Evolutionary conservation across 2,797 vertebrate species (phyloP), one percentile per base, ranked within the genome.

Genomic region (Enoplosus armatus): DNA sequence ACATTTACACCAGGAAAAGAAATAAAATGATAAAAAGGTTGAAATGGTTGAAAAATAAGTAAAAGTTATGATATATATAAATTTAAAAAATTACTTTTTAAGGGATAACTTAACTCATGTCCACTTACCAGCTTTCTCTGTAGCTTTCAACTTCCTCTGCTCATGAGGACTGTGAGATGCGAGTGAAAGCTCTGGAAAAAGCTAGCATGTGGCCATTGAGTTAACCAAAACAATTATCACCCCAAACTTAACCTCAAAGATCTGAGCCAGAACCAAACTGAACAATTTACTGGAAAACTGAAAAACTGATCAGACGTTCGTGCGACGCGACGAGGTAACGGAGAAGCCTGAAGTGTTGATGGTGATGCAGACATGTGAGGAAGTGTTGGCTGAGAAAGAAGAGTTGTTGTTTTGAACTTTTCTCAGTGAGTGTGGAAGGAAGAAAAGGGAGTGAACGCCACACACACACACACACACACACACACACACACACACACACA

Each of bases 401-500:
- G 26, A 70, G 15, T 14, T 62, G 64, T 77, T 81, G 76, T 75
- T 80, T 75, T 79, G 4, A 60, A 47, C 63, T 29, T 73, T 83
- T 82, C 61, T 75, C 37, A 50, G 37, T 29, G 47, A 66, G 58
- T 60, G 80, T 83, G 78, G 73, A 84, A 78, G 78, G 61, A 80
- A 24, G 14, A 79, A 37, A 69, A 37, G 61, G 75, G 66, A 83
- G 76, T 72, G 72, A 55, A 48, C 24, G 24, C 14, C 61, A 50
- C 69, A 65, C 61, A 47, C 29, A 22, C 50, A 39, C 33, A 50
- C 50, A 64, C 63, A 62, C 69, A 24, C 45, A 48, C 45, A 67
- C 71, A 56, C 56, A 16, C 65, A 51, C 24, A 77, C 45, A 79
- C 69, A 80, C 43, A 73, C 35, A 67, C 60, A 64, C 54, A 66